Evolutionary conservation across 2,797 vertebrate genomes (phyloP).

Genomic region (Pitangus sulphuratus): DNA sequence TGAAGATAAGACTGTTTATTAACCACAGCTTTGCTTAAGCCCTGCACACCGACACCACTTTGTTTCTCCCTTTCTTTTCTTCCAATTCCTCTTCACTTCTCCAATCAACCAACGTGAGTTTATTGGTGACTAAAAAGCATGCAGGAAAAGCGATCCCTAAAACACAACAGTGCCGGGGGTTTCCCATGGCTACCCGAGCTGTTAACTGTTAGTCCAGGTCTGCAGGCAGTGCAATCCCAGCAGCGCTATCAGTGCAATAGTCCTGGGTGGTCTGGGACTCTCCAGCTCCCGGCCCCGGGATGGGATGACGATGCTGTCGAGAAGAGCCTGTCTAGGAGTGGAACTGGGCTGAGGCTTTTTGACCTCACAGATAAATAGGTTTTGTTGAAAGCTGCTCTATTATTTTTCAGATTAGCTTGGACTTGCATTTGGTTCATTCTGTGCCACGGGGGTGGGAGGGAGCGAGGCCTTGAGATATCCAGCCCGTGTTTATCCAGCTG

Average conservation of each 20-base stretch:
- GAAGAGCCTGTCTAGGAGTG: slow-evolving; percentile 15
- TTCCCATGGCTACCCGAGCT: slow-evolving; percentile 24
- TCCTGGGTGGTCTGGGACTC: slow-evolving; percentile 59
- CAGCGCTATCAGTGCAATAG: not conserved
- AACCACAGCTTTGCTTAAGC: not conserved
- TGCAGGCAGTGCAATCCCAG: slow-evolving; percentile 19
- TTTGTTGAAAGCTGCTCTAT: slow-evolving; percentile 59
- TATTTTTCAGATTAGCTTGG: slow-evolving; percentile 65
- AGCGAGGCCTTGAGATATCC: slow-evolving; percentile 7
- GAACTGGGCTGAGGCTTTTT: slow-evolving; percentile 47
- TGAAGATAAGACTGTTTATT: not conserved
- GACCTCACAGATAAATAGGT: slow-evolving; percentile 62
- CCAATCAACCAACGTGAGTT: not conserved
- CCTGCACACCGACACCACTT: not conserved
- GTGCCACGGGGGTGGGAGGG: not conserved
- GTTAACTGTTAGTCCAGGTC: not conserved
- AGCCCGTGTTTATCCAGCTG: slow-evolving; percentile 67
- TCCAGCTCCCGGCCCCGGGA: not conserved
- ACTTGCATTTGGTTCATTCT: slow-evolving; percentile 45
- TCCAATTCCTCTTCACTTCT: not conserved
- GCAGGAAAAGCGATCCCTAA: slow-evolving; percentile 19
- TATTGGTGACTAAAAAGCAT: not conserved
- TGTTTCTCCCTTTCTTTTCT: not conserved
- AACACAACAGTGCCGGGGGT: not conserved
- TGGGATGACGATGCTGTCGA: slow-evolving; percentile 6